These are phyloP conservation scores for Strigamia crassipes DNA, from an alignment of 2,888 invertebrate species.

Conservation along the genomic window DNA sequence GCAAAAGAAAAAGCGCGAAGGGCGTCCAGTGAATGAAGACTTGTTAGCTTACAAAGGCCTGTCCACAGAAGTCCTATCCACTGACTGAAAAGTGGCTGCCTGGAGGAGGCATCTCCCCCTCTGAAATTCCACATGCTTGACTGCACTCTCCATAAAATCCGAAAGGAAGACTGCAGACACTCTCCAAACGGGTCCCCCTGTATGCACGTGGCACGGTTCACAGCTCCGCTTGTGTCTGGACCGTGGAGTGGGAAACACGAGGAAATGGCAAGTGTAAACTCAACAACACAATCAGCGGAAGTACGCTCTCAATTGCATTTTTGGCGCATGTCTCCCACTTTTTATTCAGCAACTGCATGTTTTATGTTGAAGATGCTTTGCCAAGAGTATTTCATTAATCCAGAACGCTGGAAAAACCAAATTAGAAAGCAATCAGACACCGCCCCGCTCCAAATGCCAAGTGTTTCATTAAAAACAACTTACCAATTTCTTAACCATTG, in stretches of 20 bases:
- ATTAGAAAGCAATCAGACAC: too few relatives aligned
- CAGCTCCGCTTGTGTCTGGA: not conserved
- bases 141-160: not conserved
- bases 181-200: not conserved
- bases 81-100: constrained; percentile 3
- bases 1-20: not conserved
- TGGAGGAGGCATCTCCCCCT: not conserved
- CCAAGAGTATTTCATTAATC: too few relatives aligned
- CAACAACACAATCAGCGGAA: not conserved
- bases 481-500: too few relatives aligned
- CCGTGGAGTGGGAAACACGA: not conserved
- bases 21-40: constrained; percentile 3
- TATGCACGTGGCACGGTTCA: not conserved
- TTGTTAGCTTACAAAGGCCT: constrained; percentile 3
- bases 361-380: too few relatives aligned
- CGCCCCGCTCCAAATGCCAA: too few relatives aligned
- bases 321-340: not conserved
- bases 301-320: not conserved
- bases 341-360: not conserved
- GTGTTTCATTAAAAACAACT: too few relatives aligned
- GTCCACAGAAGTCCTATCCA: constrained; percentile 10
- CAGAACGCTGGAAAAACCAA: too few relatives aligned
- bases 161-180: not conserved
- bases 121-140: constrained; percentile 3
- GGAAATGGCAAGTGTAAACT: constrained; percentile 10